Percentiles rank a stretch among this genome's conserved stretches.
phyloP scores from a whole-genome alignment of 2,797 vertebrate genomes.

The Pipistrellus kuhlii region DNA sequence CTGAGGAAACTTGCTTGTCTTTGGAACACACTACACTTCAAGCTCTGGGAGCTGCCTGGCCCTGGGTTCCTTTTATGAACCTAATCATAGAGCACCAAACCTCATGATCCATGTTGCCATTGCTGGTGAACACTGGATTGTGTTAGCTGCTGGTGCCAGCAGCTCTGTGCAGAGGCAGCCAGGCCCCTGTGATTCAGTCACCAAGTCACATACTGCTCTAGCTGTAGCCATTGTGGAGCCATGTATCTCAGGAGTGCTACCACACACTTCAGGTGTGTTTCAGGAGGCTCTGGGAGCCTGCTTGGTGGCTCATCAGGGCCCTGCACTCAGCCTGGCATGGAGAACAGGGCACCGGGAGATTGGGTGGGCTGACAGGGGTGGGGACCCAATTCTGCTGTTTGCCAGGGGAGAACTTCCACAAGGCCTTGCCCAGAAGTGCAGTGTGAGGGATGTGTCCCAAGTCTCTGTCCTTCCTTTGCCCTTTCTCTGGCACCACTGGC shows the following conservation, averaged over 20 bases:
- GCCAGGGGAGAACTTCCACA: background rate
- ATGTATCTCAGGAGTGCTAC: background rate
- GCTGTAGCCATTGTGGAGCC: background rate
- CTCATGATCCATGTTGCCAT: background rate
- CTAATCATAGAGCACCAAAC: background rate
- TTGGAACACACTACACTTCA: background rate
- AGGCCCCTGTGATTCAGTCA: background rate
- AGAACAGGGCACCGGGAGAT: accelerated
- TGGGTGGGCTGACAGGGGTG: background rate
- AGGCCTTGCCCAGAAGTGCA: too few relatives aligned
- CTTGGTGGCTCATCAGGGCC: accelerated
- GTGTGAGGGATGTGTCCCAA: background rate
- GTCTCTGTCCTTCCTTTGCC: too few relatives aligned
- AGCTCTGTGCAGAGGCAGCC: background rate
- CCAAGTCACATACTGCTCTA: background rate
- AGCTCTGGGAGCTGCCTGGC: background rate
- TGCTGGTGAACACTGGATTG: background rate
- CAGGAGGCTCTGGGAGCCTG: background rate
- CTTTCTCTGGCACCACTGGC: background rate
- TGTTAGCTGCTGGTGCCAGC: background rate
- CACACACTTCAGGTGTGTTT: accelerated
- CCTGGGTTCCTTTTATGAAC: background rate
- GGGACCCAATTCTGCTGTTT: background rate
- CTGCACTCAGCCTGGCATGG: background rate
- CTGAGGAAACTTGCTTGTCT: background rate